phyloP scores from a whole-genome alignment of 1,140 invertebrate species.

The Psilanteris sp. region DNA sequence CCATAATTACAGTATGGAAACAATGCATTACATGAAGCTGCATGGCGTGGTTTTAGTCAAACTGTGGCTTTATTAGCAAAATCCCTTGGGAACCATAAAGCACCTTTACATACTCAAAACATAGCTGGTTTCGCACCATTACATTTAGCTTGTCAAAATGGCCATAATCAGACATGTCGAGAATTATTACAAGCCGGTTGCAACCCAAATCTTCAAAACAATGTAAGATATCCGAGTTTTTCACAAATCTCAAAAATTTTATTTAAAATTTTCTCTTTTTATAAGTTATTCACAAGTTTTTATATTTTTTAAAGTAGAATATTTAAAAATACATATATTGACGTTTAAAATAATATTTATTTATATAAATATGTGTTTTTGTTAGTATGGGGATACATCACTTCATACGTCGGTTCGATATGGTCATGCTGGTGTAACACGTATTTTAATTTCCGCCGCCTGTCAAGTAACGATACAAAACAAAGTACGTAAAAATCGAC shows the following conservation, averaged over 20 bases:
- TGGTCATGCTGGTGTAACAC: constrained; percentile 96
- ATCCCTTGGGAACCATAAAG: constrained; percentile 83
- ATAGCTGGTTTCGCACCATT: constrained; percentile 94
- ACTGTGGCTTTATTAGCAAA: constrained; percentile 88
- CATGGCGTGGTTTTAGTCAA: constrained; percentile 95
- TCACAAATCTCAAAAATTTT: no score
- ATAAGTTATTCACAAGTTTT: no score
- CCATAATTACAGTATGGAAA: constrained; percentile 89
- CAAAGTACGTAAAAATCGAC: no score
- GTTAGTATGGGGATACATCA: constrained; percentile 96
- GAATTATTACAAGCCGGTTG: constrained; percentile 92
- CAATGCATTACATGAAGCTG: constrained; percentile 94
- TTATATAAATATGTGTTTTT: constrained; percentile 57
- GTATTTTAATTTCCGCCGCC: constrained; percentile 94
- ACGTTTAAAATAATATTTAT: constrained; percentile 1
- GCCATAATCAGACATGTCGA: constrained; percentile 96
- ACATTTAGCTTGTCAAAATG: constrained; percentile 96
- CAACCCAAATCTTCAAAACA: constrained; percentile 93
- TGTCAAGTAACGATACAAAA: constrained; percentile 94
- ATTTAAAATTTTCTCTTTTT: no score
- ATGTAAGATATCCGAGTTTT: constrained; percentile 81
- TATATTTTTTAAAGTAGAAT: neutral
- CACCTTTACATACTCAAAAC: constrained; percentile 88
- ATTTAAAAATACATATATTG: neutral
- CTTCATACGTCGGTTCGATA: constrained; percentile 96